phyloP scores from a whole-genome alignment of 2,888 invertebrate species.

The Diogma glabrata region DNA sequence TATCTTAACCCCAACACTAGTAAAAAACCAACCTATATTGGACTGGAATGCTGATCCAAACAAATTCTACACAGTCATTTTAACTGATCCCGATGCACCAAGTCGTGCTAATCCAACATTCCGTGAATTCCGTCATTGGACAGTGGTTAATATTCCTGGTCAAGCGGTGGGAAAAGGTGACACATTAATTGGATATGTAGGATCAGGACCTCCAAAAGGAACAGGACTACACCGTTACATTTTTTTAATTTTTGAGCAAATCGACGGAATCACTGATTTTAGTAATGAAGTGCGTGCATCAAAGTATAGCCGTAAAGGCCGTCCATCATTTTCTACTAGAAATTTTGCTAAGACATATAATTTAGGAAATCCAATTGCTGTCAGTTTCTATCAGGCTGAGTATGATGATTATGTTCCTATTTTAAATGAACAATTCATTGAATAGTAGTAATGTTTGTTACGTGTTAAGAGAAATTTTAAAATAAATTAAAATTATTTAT shows the following conservation, averaged over 20 bases:
- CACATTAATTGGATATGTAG: slow-evolving; percentile 43
- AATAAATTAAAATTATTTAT: too few species aligned
- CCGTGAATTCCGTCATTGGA: slow-evolving; percentile 56
- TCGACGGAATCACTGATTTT: slow-evolving; percentile 41
- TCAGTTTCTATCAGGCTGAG: slow-evolving; percentile 78
- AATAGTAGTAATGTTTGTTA: too few species aligned
- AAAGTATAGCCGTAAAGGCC: slow-evolving; percentile 39
- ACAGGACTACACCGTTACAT: slow-evolving; percentile 58
- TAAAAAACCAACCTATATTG: slow-evolving; percentile 59
- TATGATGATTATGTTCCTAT: slow-evolving; percentile 82
- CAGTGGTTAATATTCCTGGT: slow-evolving; percentile 49
- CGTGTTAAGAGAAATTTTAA: too few species aligned
- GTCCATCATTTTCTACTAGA: slow-evolving; percentile 52
- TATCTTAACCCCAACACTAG: slow-evolving; percentile 61
- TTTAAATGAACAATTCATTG: slow-evolving; percentile 72
- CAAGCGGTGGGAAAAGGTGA: slow-evolving; percentile 43
- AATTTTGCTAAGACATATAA: slow-evolving; percentile 72
- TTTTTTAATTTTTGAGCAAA: slow-evolving; percentile 57
- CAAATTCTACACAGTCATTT: slow-evolving; percentile 61
- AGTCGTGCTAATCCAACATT: slow-evolving; percentile 45
- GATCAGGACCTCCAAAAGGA: slow-evolving; percentile 49
- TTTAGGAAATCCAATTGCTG: slow-evolving; percentile 69
- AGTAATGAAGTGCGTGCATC: slow-evolving; percentile 39
- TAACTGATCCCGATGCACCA: slow-evolving; percentile 72
- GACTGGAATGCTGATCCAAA: slow-evolving; percentile 48